Percentiles rank a stretch among this genome's conserved stretches.
Evolutionary conservation across 2,888 invertebrate genomes (phyloP).

Genomic region (Galeruca laticollis): DNA sequence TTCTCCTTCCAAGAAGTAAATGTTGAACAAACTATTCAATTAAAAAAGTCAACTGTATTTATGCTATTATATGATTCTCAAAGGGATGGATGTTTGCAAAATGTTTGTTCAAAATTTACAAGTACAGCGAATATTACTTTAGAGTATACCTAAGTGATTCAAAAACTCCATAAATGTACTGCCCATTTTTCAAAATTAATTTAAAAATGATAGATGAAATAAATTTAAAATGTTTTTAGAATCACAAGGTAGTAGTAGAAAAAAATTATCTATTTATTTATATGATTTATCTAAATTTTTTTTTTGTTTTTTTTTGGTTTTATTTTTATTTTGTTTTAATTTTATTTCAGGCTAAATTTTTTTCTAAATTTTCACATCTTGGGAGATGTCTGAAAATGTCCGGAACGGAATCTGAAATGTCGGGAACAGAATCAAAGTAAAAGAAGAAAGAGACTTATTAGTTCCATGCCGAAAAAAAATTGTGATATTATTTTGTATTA

Average conservation of each 20-base stretch:
- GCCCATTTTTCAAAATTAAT: neutral
- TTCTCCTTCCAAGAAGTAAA: neutral
- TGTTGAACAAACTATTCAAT: neutral
- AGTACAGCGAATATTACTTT: neutral
- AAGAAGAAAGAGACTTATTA: constrained; percentile 48
- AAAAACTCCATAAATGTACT: too few species aligned
- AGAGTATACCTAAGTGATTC: neutral
- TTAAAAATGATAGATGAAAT: neutral
- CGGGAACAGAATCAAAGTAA: constrained; percentile 33
- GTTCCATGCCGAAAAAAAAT: constrained; percentile 47
- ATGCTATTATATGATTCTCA: neutral
- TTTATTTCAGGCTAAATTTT: constrained; percentile 56
- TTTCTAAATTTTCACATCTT: constrained; percentile 50
- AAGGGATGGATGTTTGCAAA: too few species aligned
- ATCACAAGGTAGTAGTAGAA: neutral
- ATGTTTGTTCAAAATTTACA: neutral
- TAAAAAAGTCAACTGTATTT: neutral
- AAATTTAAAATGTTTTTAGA: neutral
- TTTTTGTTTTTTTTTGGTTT: constrained; percentile 37
- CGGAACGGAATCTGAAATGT: constrained; percentile 32
- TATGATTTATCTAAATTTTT: constrained; percentile 38
- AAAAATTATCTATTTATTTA: constrained; percentile 11
- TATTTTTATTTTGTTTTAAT: constrained; percentile 51
- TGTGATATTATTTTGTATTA: constrained; percentile 49
- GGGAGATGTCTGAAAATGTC: constrained; percentile 42